Conservation (phyloP, 2,797 vertebrate genomes). For the Propithecus deckenii region DNA sequence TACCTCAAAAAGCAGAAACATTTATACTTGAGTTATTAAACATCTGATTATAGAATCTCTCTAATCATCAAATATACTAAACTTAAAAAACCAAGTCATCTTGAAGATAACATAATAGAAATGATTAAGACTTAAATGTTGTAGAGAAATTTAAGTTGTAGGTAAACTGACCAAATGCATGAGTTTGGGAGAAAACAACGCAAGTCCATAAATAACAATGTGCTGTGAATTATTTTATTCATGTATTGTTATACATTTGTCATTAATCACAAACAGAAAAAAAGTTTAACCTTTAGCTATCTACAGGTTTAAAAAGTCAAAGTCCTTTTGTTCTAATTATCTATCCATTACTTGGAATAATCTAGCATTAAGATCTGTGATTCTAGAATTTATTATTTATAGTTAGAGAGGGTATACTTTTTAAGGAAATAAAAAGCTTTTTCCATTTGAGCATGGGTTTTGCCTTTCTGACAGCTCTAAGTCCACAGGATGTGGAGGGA, state of each 20-base stretch:
- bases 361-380: conserved; percentile 81
- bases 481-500: conserved; percentile 83
- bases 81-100: conserved; percentile 78
- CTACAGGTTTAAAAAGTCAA: conserved; percentile 83
- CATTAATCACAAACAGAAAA: conserved; percentile 69
- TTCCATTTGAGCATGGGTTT: conserved; percentile 81
- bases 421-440: conserved; percentile 83
- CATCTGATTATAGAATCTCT: neutral
- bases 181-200: conserved; percentile 73
- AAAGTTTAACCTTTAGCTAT: conserved; percentile 76
- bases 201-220: conserved; percentile 76
- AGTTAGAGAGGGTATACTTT: conserved; percentile 81
- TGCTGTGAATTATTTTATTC: conserved; percentile 82
- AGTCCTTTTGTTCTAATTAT: conserved; percentile 82
- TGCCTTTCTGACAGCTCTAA: conserved; percentile 85
- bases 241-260: conserved; percentile 76
- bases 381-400: conserved; percentile 82
- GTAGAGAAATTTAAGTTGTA: conserved; percentile 36
- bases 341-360: conserved; percentile 83
- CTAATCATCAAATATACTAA: conserved; percentile 60
- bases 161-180: conserved; percentile 75
- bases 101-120: conserved; percentile 77
- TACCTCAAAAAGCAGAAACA: neutral
- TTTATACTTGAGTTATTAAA: conserved; percentile 13
- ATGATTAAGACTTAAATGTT: conserved; percentile 68